Evolutionary conservation across 2,888 invertebrate species (phyloP), one percentile per base, ranked within the genome.

Genomic region (Zeuzera pyrina): DNA sequence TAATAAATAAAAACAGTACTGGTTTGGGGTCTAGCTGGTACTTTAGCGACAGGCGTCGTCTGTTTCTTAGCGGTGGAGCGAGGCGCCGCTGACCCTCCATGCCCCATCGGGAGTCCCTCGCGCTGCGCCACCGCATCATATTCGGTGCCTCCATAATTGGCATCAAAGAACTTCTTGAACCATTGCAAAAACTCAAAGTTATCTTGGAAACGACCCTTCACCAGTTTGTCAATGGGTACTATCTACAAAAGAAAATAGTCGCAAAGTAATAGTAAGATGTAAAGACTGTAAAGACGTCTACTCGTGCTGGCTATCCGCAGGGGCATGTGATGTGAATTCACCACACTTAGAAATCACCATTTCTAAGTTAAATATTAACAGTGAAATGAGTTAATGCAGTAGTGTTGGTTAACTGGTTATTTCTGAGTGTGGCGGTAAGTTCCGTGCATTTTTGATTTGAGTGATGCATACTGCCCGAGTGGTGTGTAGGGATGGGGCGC

Each of bases 101-200:
- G 88, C 52, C 94, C 95, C 90, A 95, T 90, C 33, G 88, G 86
- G 65, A 93, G 91, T 54, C 95, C 94, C 59, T 91, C 93, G 52
- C 98, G 88, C 62, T 92, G 92, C 45, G 88, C 89, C 61, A 94
- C 78, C 36, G 98, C 92, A 84, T 97, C 95, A 81, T 98, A 98
- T 46, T 95, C 95, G 63, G 89, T 87, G 68, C 96, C 97, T 76
- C 93, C 92, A 86, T 96, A 97, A 88, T 99, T 99, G 59, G 97
- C 97, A 85, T 98, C 98, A 86, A 97, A 98, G 87, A 98, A 98
- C 83, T 97, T 97, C 89, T 98, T 98, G 89, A 98, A 98, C 98
- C 98, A 98, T 87, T 98, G 98, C 60, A 98, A 91, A 86, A 98
- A 98, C 84, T 98, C 98, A 89, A 98, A 98, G 88, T 98, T 98